Evolutionary conservation across 1,140 invertebrate species (phyloP).

Genomic region (Coenobita brevimanus): DNA sequence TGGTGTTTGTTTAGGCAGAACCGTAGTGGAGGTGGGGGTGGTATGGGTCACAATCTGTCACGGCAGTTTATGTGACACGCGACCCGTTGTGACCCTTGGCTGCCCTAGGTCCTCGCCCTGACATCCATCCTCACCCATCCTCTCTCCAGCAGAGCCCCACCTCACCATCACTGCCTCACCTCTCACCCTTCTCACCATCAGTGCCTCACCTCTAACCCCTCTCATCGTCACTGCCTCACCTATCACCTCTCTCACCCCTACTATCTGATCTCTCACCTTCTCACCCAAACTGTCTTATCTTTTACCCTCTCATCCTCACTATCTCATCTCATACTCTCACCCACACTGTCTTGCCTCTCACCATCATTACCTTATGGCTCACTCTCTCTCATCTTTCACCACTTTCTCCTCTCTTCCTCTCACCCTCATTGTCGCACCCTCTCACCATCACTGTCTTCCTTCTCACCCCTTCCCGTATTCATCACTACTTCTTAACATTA

Average conservation of each 20-base stretch:
- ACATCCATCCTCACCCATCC: neutral
- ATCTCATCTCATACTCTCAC: neutral
- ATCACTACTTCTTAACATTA: neutral
- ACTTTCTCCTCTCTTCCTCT: conserved; percentile 12
- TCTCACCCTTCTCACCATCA: neutral
- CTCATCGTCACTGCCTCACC: neutral
- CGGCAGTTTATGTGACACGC: too few relatives aligned
- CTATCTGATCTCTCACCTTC: neutral
- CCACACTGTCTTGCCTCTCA: neutral
- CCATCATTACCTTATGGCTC: neutral
- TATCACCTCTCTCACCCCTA: neutral
- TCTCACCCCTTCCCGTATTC: neutral
- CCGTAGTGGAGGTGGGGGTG: too few relatives aligned
- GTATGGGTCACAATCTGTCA: neutral
- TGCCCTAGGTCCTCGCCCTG: too few relatives aligned
- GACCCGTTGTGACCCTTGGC: too few relatives aligned
- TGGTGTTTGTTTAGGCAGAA: too few relatives aligned
- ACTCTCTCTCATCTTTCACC: neutral
- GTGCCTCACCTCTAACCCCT: neutral
- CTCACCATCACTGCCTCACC: too few relatives aligned
- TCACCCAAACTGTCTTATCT: neutral
- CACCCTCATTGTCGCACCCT: neutral
- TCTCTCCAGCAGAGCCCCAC: neutral
- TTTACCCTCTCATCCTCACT: neutral
- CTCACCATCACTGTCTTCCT: neutral